phyloP scores from a whole-genome alignment of 2,113 vertebrate species.

The Tylochromis polylepis region DNA sequence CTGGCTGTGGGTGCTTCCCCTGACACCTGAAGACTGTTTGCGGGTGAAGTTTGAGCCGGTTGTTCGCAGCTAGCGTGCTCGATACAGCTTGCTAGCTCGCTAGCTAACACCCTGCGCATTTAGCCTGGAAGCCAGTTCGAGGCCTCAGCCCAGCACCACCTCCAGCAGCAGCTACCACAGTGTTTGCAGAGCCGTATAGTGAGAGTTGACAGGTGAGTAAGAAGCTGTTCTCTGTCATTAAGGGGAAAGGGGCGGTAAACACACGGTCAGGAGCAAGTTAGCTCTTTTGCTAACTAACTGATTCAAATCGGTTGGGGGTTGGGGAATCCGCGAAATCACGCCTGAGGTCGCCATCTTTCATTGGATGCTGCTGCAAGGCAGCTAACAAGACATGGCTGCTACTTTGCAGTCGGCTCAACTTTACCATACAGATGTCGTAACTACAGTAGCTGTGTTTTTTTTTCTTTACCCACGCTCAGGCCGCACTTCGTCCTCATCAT shows the following conservation, averaged over 20 bases:
- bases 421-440: neutral
- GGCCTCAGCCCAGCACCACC: slow-evolving; percentile 53
- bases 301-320: slow-evolving; percentile 4
- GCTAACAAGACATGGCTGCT: slow-evolving; percentile 13
- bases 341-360: slow-evolving; percentile 72
- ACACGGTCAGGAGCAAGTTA: neutral
- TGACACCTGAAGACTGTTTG: neutral
- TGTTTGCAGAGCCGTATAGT: slow-evolving; percentile 44
- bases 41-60: neutral
- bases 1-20: neutral
- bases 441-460: neutral
- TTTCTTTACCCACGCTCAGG: neutral
- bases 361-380: slow-evolving; percentile 37
- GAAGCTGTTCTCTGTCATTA: neutral
- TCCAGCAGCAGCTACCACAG: neutral
- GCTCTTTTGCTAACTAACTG: slow-evolving; percentile 10
- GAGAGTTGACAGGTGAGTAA: slow-evolving; percentile 71
- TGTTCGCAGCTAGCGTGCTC: slow-evolving; percentile 38
- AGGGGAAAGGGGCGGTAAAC: neutral
- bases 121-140: slow-evolving; percentile 54
- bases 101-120: slow-evolving; percentile 60
- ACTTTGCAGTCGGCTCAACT: neutral
- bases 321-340: slow-evolving; percentile 54
- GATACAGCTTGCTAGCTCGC: slow-evolving; percentile 32
- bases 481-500: neutral